Base-by-base conservation (phyloP, 2,797 vertebrate species). In the Takifugu rubripes region DNA sequence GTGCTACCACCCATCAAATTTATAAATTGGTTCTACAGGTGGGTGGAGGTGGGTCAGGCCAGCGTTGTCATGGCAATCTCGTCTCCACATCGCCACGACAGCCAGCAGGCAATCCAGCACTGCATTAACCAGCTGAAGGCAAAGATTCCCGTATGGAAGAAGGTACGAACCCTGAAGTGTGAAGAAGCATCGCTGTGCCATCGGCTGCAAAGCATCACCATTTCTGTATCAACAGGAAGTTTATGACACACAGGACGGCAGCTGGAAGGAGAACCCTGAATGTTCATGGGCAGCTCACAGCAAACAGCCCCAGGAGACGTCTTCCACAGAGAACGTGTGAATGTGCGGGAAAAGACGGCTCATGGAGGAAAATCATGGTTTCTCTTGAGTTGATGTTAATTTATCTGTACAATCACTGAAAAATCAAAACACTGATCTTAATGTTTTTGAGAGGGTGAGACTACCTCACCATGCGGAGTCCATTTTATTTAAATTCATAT, bases 71-170 rank as follows among this genome's bases (percentile, higher is more conserved):
- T 96, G 57, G 94, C 93, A 5, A 88, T 96, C 62, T 96, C 96
- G 0, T 94, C 95, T 3, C 94, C 94, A 11, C 95, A 94, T 55
- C 92, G 95, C 57, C 70, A 59, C 0, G 92, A 95, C 2, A 89
- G 94, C 25, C 91, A 94, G 53, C 89, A 92, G 70, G 94, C 96
- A 15, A 88, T 96, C 50, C 91, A 54, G 33, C 92, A 87, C 74
- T 92, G 93, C 77, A 93, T 97, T 49, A 82, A 89, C 15, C 83
- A 83, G 45, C 89, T 97, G 63, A 98, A 96, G 89, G 91, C 93
- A 46, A 91, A 61, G 0, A 80, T 95, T 14, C 97, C 96, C 29
- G 94, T 97, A 75, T 96, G 94, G 95, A 98, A 96, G 83, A 98
- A 97, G 92, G 96, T 95, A 12, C 16, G 10, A 3, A 3, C 5